Evolutionary conservation across 2,113 vertebrate genomes (phyloP).

Genomic region (Choloepus hoffmanni): DNA sequence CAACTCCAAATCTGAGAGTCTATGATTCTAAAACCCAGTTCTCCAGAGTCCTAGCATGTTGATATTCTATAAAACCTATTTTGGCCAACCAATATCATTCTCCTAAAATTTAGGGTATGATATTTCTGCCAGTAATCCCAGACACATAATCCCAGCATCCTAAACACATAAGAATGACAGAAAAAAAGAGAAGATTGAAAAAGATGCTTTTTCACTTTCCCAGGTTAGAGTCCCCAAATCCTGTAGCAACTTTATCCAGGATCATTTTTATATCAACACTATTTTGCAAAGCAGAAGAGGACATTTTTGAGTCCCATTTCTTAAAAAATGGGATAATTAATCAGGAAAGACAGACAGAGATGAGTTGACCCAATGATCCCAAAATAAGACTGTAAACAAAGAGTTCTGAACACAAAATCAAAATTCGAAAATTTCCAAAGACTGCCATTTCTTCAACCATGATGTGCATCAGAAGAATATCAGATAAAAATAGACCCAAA

Average conservation of each 20-base stretch:
- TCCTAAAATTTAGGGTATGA: slow-evolving; percentile 48
- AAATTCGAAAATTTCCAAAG: background rate
- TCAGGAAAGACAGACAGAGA: slow-evolving; percentile 19
- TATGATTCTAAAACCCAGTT: slow-evolving; percentile 13
- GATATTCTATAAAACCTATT: background rate
- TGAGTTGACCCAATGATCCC: slow-evolving; percentile 3
- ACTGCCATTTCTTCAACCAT: background rate
- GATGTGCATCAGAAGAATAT: background rate
- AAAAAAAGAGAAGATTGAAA: background rate
- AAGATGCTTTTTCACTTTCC: background rate
- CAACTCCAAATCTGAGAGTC: slow-evolving; percentile 61
- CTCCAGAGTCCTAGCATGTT: background rate
- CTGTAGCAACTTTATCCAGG: background rate
- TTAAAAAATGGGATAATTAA: slow-evolving; percentile 17
- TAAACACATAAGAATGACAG: background rate
- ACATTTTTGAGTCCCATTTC: background rate
- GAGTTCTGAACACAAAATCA: background rate
- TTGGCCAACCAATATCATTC: slow-evolving; percentile 52
- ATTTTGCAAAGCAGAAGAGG: background rate
- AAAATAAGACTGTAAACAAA: slow-evolving; percentile 52
- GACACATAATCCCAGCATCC: background rate
- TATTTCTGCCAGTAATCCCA: slow-evolving; percentile 41
- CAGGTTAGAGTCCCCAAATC: background rate
- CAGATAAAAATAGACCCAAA: background rate
- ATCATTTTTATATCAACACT: background rate